Base-by-base conservation (phyloP, 2,113 vertebrate species). In the Tapirus terrestris region DNA sequence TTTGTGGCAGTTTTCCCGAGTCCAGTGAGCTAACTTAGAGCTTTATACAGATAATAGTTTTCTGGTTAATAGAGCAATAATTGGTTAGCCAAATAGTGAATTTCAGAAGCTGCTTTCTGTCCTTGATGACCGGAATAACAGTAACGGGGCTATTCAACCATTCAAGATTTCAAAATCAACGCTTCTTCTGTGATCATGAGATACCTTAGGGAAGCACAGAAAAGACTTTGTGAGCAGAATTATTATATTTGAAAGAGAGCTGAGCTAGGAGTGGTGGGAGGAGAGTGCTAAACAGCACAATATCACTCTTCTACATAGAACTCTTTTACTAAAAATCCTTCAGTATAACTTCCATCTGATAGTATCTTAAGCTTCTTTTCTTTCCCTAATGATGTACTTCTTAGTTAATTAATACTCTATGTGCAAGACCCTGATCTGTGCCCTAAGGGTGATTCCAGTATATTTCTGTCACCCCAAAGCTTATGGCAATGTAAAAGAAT, bases 71-170 rank as follows among this genome's bases (percentile, higher is more conserved):
- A 70, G 61, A 85, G n/a, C 45, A 93, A 86, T 93, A 84, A 79
- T 29, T 95, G 61, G 25, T 77, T 63, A 84, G 65, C 6, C 16
- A 70, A 92, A 88, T 45, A 70, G 18, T 91, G 29, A 18, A 29
- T 96, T 97, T 95, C 31, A 89, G 61, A 31, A 93, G 56, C n/a
- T 89, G 60, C 9, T 89, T 96, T 89, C 33, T 51, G 91, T 96
- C 58, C 27, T 82, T 89, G 83, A 91, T 83, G 27, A 27, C 18
- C 39, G 67, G 68, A 79, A 88, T 65, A 80, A 68, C 33, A 95
- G n/a, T 79, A 58, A 89, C 39, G 83, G 51, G 51, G 25, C 31
- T 65, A 53, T 65, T 82, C 31, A 92, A 23, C 58, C 61, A 75
- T 63, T 96, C 60, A 76, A 13, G 60, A 79, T 72, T 92, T 95